Evolutionary conservation across 2,888 invertebrate species (phyloP), one percentile per base, ranked within the genome.

Genomic region (Petrolisthes manimaculis): DNA sequence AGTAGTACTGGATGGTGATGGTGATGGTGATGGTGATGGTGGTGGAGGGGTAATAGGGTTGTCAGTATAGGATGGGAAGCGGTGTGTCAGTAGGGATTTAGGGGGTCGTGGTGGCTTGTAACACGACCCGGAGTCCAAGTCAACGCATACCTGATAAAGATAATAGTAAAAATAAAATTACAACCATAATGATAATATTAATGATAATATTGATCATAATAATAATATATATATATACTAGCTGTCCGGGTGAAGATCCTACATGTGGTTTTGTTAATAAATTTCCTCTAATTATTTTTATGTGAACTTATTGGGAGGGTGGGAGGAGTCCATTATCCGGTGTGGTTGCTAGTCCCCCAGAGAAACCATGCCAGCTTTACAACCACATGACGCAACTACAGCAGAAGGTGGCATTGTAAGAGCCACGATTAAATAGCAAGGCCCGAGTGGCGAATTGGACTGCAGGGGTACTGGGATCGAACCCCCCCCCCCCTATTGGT

Each of bases 81-180:
- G 53, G 24, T 53, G 67, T 12, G 55, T 54, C 21, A n/a, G 24
- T n/a, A n/a, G n/a, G 75, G 81, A 78, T 77, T 90, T 90, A 54
- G 90, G 90, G 8, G 90, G 90, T 37, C 87, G 77, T 6, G 88
- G 90, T 6, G 90, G 90, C 83, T 79, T 88, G 90, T 88, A 90
- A 24, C 90, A 88, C 88, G 55, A 75, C 9, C 86, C 83, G 51
- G 88, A 54, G 83, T 88, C 90, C 56, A 90, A 78, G 78, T 90
- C 88, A 54, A 90, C 90, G 67, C 84, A 90, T 69, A 90, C 88
- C 90, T 90, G 79, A 14, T 12, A 74, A 80, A 24, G 77, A 14
- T 54, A 67, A 14, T 55, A 14, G n/a, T 12, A 54, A 18, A 51
- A 53, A 53, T 14, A 37, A 3, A 14, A 21, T 6, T 24, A 55